Percentiles rank a stretch among this genome's conserved stretches.
Conservation (phyloP, 1,140 invertebrate species). For the Rhynchophorus ferrugineus region DNA sequence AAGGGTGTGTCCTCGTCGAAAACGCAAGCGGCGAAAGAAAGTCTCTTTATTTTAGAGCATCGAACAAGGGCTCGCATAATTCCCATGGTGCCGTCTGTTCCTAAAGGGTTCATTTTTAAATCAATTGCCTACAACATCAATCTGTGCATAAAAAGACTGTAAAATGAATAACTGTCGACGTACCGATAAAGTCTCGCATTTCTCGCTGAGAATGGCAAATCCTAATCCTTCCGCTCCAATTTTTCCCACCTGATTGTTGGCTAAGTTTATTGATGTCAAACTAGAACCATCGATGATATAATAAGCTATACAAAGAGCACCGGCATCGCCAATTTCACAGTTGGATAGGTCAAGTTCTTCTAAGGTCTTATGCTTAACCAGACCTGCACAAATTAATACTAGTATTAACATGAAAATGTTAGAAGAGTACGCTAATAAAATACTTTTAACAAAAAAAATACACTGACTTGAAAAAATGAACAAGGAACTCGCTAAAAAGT, state of each 20-base stretch:
- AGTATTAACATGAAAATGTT: too few species aligned
- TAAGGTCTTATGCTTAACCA: constrained; percentile 33
- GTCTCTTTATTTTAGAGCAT: constrained; percentile 25
- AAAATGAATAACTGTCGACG: neutral
- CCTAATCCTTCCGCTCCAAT: constrained; percentile 30
- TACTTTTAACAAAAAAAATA: too few species aligned
- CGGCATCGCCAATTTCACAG: constrained; percentile 36
- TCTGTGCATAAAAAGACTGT: neutral
- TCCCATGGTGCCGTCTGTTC: constrained; percentile 34
- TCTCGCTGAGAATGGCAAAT: constrained; percentile 3
- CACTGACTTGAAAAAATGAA: too few species aligned
- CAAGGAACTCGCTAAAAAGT: too few species aligned
- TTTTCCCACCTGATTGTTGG: constrained; percentile 35
- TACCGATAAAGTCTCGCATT: neutral
- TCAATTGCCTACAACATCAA: constrained; percentile 30
- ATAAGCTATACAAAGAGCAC: constrained; percentile 37
- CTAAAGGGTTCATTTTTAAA: constrained; percentile 38
- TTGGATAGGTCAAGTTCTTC: constrained; percentile 37
- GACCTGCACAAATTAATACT: constrained; percentile 1
- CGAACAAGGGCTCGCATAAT: constrained; percentile 36
- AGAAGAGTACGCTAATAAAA: too few species aligned
- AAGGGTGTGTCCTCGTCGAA: constrained; percentile 32
- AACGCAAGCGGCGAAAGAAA: constrained; percentile 34
- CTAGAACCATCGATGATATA: constrained; percentile 25
- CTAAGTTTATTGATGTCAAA: constrained; percentile 32